Evolutionary conservation across 2,888 invertebrate genomes (phyloP).

Genomic region (Epiblema foenella): DNA sequence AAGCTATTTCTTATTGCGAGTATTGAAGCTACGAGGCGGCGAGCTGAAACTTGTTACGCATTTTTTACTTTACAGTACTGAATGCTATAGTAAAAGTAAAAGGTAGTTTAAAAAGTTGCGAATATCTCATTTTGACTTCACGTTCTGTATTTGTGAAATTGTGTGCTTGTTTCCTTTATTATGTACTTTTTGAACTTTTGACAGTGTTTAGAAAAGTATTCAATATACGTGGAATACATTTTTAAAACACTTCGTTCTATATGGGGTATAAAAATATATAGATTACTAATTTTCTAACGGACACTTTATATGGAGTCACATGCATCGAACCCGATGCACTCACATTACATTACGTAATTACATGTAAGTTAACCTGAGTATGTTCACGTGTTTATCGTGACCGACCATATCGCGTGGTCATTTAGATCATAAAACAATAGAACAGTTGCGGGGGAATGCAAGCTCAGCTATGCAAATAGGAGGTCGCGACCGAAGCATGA

Average conservation of each 20-base stretch:
- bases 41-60: conserved; percentile 11
- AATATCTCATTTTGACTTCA: not conserved
- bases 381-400: conserved; percentile 81
- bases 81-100: not conserved
- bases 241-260: not conserved
- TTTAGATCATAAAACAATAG: conserved; percentile 85
- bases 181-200: not conserved
- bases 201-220: not conserved
- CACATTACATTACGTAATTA: conserved; percentile 44
- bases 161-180: not conserved
- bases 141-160: not conserved
- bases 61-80: conserved; percentile 28
- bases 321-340: conserved; percentile 20
- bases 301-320: conserved; percentile 25
- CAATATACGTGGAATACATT: not conserved
- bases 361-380: conserved; percentile 59
- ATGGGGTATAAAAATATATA: not conserved
- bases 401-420: conserved; percentile 80
- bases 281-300: not conserved
- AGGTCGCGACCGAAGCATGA: conserved; percentile 83
- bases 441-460: conserved; percentile 82
- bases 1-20: conserved; percentile 76
- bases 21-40: conserved; percentile 21
- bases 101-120: not conserved
- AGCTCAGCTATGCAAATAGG: conserved; percentile 83